Conservation (phyloP, 2,888 invertebrate species). For the Watsonalla cultraria region DNA sequence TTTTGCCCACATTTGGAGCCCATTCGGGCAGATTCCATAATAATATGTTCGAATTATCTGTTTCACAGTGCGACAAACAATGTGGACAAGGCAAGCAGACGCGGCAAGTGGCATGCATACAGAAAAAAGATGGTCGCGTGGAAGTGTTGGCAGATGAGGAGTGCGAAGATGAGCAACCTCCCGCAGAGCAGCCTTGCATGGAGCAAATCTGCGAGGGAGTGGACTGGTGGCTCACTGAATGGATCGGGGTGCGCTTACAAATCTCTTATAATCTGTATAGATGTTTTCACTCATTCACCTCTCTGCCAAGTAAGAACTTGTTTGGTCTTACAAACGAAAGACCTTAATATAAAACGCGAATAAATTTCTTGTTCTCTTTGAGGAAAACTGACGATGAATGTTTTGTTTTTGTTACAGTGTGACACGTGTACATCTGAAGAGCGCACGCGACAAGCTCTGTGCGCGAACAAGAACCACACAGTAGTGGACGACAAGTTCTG, state of each 20-base stretch:
- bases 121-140: slow-evolving; percentile 81
- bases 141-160: slow-evolving; percentile 82
- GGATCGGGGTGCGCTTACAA: slow-evolving; percentile 88
- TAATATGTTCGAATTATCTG: background rate
- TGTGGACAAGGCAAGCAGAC: slow-evolving; percentile 93
- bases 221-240: slow-evolving; percentile 92
- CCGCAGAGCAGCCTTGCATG: slow-evolving; percentile 83
- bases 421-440: slow-evolving; percentile 86
- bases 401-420: slow-evolving; percentile 81
- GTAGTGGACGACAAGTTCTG: slow-evolving; percentile 85
- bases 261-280: too few species aligned
- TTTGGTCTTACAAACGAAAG: too few species aligned
- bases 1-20: too few species aligned
- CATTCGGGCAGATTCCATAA: background rate
- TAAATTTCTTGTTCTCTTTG: too few species aligned
- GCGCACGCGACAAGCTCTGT: slow-evolving; percentile 86
- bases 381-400: too few species aligned
- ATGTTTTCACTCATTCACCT: too few species aligned
- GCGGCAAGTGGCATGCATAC: slow-evolving; percentile 89
- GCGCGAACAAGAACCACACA: slow-evolving; percentile 84
- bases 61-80: slow-evolving; percentile 87
- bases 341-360: too few species aligned
- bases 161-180: slow-evolving; percentile 84
- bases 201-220: slow-evolving; percentile 92
- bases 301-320: too few species aligned